Conservation (phyloP, 2,113 vertebrate genomes). For the Myiagra hebetior region DNA sequence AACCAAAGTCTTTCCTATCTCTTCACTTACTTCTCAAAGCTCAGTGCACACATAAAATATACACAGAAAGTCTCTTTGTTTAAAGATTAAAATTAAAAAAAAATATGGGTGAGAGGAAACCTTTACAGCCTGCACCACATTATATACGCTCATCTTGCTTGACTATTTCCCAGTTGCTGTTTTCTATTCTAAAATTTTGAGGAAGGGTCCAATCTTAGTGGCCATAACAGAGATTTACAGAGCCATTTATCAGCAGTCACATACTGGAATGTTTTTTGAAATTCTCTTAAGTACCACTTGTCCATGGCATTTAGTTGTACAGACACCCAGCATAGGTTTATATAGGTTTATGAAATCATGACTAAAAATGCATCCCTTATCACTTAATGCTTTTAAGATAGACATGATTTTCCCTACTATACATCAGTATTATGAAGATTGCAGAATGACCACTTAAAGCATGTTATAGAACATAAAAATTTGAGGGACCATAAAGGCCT, state of each 20-base stretch:
- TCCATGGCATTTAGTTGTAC: neutral
- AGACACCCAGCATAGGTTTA: neutral
- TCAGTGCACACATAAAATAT: accelerated
- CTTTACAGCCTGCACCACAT: neutral
- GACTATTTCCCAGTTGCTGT: neutral
- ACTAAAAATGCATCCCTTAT: neutral
- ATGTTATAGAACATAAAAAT: neutral
- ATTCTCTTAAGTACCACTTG: neutral
- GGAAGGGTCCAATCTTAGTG: neutral
- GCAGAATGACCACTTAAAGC: neutral
- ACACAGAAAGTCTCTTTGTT: neutral
- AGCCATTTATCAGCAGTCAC: neutral
- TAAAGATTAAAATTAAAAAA: neutral
- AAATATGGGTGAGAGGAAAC: neutral
- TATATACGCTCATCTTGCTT: neutral
- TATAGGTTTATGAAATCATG: neutral
- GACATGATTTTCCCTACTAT: neutral
- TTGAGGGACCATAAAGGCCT: neutral
- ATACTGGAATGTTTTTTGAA: neutral
- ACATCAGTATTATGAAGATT: neutral
- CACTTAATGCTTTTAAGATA: neutral
- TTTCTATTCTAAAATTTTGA: neutral
- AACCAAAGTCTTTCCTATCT: neutral
- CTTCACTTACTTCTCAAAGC: neutral
- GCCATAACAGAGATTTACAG: neutral